Evolutionary conservation across 1,140 invertebrate genomes (phyloP).

Genomic region (Lamellibrachia luymesi): DNA sequence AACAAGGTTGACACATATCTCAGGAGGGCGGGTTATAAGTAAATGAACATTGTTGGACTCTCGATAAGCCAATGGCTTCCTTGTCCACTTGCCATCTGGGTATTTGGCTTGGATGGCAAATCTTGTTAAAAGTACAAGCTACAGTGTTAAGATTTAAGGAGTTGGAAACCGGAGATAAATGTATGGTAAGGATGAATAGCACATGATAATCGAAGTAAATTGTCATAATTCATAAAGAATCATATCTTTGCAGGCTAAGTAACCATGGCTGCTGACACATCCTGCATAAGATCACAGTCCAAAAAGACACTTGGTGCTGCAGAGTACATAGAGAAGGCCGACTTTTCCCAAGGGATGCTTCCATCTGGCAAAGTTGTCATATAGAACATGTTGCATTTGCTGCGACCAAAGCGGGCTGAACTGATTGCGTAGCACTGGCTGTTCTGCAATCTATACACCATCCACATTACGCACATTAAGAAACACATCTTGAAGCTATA

Average conservation of each 20-base stretch:
- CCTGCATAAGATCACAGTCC: slow-evolving; percentile 16
- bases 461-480: background rate
- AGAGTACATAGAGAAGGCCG: background rate
- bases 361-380: background rate
- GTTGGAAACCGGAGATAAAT: background rate
- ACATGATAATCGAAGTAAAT: too few species aligned
- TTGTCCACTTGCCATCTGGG: too few species aligned
- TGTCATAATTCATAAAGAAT: background rate
- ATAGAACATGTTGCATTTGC: slow-evolving; percentile 14
- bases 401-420: background rate
- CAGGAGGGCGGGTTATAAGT: too few species aligned
- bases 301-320: slow-evolving; percentile 13
- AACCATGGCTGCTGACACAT: slow-evolving; percentile 10
- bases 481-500: background rate
- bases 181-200: background rate
- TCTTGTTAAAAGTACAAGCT: too few species aligned
- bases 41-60: too few species aligned
- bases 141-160: too few species aligned
- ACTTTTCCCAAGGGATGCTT: background rate
- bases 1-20: too few species aligned
- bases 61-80: too few species aligned
- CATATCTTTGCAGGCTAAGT: slow-evolving; percentile 14
- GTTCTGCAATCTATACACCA: background rate
- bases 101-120: too few species aligned
- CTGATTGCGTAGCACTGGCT: background rate